Evolutionary conservation across 2,113 vertebrate species (phyloP).

Genomic region (Silurus glanis): DNA sequence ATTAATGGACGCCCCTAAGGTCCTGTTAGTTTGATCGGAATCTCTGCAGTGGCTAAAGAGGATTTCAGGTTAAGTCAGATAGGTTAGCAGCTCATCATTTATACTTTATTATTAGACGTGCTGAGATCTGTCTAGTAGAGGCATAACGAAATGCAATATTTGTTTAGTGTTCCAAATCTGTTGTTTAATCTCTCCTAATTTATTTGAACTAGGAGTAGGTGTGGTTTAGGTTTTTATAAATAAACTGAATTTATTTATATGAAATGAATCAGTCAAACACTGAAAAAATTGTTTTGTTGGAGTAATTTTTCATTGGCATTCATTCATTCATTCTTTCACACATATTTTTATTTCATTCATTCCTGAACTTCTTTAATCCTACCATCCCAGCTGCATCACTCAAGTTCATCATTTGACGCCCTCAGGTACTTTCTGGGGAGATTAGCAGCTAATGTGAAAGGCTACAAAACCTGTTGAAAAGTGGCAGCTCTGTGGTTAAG

Average conservation of each 20-base stretch:
- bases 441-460: not conserved
- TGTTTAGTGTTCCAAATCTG: not conserved
- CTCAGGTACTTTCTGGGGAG: not conserved
- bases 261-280: not conserved
- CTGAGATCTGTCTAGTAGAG: not conserved
- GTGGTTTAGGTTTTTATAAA: not conserved
- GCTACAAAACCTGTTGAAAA: not conserved
- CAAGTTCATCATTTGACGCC: not conserved
- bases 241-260: not conserved
- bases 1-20: constrained; percentile 19
- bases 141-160: not conserved
- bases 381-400: not conserved
- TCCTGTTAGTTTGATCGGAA: constrained; percentile 14
- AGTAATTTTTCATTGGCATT: not conserved
- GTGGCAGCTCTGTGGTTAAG: too few species aligned
- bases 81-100: not conserved
- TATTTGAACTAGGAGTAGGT: not conserved
- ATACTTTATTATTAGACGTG: not conserved
- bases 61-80: not conserved
- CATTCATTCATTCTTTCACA: not conserved
- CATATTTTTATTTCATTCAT: not conserved
- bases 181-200: too few species aligned
- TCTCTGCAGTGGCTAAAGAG: not conserved
- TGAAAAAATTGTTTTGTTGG: not conserved
- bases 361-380: not conserved